Evolutionary conservation across 1,140 invertebrate genomes (phyloP), one percentile per base, ranked within the genome.

Genomic region (Sipha flava): DNA sequence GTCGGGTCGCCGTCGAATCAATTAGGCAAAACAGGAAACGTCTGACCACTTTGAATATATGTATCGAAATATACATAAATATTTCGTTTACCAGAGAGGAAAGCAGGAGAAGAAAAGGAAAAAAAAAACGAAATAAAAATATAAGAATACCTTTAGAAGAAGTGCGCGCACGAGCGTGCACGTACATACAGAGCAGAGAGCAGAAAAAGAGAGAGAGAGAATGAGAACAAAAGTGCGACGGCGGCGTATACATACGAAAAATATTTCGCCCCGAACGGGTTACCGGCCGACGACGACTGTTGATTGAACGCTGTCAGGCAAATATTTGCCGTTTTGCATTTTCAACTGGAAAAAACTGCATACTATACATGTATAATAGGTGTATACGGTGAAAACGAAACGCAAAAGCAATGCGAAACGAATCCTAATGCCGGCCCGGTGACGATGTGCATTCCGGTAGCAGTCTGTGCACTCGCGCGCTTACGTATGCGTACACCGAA

Each of bases 1-100:
- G 16, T 68, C 64, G 23, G 31, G 49, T 52, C 72, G 70, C 47
- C 49, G 54, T 21, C 72, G 72, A 75, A 75, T 75, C 72, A 75
- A 75, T 75, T 75, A 75, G 72, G 72, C 72, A 75, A 75, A 75
- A 75, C 72, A 75, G 72, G 72, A 75, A 75, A 75, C 72, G 72
- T 75, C 72, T 57, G 72, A 34, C 31, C 72, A 57, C 52, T 75
- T 75, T 75, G 72, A 75, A 75, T 75, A 75, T 26, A 21, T 14
- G 21, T 52, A 57, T 31, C 34, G 40, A 16, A 40, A 75, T 73
- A 73, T 73, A 73, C 47, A 73, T 73, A 73, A 73, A 73, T 75
- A 75, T 75, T 75, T 75, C 31, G 72, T 57, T 37, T 40, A 12
- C 49, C n/a, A 9, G 31, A 49, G 16, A 68, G 12, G 23, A 21